Conservation (phyloP, 2,888 invertebrate genomes). For the Perizoma flavofasciatum region DNA sequence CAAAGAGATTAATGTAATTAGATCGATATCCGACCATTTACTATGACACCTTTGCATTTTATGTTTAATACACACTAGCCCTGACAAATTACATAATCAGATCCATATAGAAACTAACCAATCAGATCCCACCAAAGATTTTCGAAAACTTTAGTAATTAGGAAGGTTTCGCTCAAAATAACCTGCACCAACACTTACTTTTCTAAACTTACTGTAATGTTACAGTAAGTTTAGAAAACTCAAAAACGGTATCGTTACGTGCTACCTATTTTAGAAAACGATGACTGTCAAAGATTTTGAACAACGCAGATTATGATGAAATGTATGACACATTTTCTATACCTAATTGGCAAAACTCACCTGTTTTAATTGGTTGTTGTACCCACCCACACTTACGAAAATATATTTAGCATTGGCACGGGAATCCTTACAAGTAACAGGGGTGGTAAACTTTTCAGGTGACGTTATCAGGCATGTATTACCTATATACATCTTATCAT, state of each 20-base stretch:
- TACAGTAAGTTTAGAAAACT: no score
- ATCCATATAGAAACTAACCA: no score
- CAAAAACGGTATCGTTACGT: no score
- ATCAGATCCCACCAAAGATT: no score
- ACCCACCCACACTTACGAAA: slow-evolving; percentile 43
- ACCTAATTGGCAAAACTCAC: slow-evolving; percentile 7
- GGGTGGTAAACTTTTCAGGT: slow-evolving; percentile 46
- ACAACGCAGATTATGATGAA: not conserved
- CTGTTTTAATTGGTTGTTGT: slow-evolving; percentile 11
- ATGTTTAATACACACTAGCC: no score
- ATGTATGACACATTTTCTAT: slow-evolving; percentile 8
- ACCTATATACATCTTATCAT: not conserved
- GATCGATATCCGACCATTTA: slow-evolving; percentile 18
- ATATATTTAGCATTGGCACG: slow-evolving; percentile 58
- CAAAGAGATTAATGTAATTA: slow-evolving; percentile 29
- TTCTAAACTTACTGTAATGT: no score
- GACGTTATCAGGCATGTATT: not conserved
- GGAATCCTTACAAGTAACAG: slow-evolving; percentile 68
- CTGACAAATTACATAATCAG: no score
- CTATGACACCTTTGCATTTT: not conserved
- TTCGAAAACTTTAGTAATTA: no score
- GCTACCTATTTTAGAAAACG: no score
- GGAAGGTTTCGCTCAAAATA: no score
- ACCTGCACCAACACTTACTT: no score
- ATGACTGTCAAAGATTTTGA: no score